These are phyloP conservation scores for Neosilurus mollespiculum DNA, from an alignment of 2,797 vertebrate genomes.

Conservation along the genomic window DNA sequence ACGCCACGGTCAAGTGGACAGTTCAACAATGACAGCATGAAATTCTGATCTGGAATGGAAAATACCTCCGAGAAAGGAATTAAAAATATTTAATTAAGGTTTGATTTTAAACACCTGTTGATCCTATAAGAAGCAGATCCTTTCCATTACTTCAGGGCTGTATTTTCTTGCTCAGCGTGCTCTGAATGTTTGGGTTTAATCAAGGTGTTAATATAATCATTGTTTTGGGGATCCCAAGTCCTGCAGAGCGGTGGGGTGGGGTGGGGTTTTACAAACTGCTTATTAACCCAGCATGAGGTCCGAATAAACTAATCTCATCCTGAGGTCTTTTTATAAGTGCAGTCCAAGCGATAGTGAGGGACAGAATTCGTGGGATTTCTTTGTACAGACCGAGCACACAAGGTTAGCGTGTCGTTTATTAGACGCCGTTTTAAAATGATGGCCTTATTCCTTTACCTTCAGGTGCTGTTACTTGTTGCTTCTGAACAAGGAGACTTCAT, in stretches of 20 bases:
- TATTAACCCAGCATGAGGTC: too few relatives aligned
- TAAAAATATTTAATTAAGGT: neutral
- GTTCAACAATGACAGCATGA: slow-evolving; percentile 14
- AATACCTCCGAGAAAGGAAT: neutral
- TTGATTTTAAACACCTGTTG: neutral
- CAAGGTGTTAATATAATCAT: neutral
- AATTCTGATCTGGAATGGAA: neutral
- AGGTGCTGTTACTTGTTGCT: too few relatives aligned
- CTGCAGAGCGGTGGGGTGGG: neutral
- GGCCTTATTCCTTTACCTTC: too few relatives aligned
- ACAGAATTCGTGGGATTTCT: too few relatives aligned
- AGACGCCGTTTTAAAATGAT: too few relatives aligned
- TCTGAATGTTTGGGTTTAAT: neutral
- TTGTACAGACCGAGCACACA: too few relatives aligned
- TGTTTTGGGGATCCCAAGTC: neutral
- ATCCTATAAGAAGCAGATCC: neutral
- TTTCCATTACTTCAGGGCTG: neutral
- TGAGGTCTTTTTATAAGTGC: too few relatives aligned
- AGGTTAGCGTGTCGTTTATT: too few relatives aligned
- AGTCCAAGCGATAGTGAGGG: too few relatives aligned
- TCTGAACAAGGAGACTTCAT: too few relatives aligned
- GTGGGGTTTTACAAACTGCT: too few relatives aligned
- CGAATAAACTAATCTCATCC: too few relatives aligned
- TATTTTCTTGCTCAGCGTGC: neutral
- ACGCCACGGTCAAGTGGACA: slow-evolving; percentile 16